phyloP scores from a whole-genome alignment of 2,888 invertebrate species.

The Caenorhabditis sp. region DNA sequence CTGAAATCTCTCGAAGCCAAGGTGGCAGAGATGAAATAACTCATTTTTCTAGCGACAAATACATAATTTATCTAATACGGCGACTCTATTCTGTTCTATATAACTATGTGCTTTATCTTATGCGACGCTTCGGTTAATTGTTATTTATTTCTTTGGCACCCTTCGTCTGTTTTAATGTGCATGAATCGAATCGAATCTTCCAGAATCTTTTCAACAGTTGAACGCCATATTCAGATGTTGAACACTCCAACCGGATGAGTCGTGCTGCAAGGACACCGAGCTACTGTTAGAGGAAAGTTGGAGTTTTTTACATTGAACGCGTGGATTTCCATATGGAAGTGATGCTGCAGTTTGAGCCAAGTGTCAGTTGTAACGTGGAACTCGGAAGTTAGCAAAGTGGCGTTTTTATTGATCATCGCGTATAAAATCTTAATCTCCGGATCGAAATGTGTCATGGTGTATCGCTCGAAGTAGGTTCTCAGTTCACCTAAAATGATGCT shows the following conservation, averaged over 20 bases:
- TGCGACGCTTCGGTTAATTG: neutral
- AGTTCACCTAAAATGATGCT: neutral
- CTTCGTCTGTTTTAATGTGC: constrained; percentile 20
- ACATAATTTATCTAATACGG: constrained; percentile 37
- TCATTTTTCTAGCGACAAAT: neutral
- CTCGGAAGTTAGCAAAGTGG: constrained; percentile 20
- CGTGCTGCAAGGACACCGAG: too few relatives aligned
- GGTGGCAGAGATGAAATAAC: constrained; percentile 44
- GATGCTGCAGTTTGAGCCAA: constrained; percentile 22
- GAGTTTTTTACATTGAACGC: constrained; percentile 27
- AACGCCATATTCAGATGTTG: constrained; percentile 34
- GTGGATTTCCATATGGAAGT: constrained; percentile 33
- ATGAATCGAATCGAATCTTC: too few relatives aligned
- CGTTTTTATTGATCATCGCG: constrained; percentile 26
- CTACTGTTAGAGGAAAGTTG: too few relatives aligned
- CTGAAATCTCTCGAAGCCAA: constrained; percentile 51
- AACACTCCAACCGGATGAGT: constrained; percentile 40
- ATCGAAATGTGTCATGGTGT: constrained; percentile 17
- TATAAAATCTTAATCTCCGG: constrained; percentile 21
- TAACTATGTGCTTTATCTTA: constrained; percentile 35
- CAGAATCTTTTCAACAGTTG: constrained; percentile 30
- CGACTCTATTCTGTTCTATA: constrained; percentile 30
- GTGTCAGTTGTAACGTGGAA: constrained; percentile 22
- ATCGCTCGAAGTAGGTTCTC: constrained; percentile 26
- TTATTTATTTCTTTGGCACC: too few relatives aligned